These are phyloP conservation scores for Zoanthus gigantus DNA, from an alignment of 92 coral and sea anemone genomes.

Conservation along the genomic window DNA sequence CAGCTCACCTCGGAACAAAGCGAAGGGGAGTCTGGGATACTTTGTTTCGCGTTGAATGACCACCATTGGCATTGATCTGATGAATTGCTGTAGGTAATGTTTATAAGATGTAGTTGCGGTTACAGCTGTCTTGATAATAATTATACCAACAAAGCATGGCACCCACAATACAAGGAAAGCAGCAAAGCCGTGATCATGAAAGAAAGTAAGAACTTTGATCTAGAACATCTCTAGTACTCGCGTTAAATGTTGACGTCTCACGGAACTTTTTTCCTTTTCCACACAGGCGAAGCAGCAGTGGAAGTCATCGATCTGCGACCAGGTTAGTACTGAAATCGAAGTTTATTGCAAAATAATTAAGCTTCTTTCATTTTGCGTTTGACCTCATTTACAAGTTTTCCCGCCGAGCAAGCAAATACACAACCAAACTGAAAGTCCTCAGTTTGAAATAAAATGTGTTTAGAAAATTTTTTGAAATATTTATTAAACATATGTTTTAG, in stretches of 20 bases:
- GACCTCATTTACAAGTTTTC: too few species aligned
- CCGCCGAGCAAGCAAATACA: too few species aligned
- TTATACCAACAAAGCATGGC: constrained; percentile 12
- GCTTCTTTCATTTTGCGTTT: too few species aligned
- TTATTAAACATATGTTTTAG: too few species aligned
- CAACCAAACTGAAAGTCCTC: too few species aligned
- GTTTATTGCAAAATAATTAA: not conserved
- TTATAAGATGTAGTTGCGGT: not conserved
- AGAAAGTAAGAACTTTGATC: not conserved
- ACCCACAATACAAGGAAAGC: constrained; percentile 45
- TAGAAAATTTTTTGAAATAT: too few species aligned
- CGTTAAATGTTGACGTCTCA: constrained; percentile 3
- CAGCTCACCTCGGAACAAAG: constrained; percentile 29
- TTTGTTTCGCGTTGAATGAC: constrained; percentile 9
- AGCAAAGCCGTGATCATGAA: constrained; percentile 37
- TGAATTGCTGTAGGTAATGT: too few species aligned
- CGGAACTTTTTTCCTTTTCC: not conserved
- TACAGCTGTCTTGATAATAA: not conserved
- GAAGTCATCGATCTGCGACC: constrained; percentile 36
- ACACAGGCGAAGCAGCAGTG: constrained; percentile 26
- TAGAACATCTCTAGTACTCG: too few species aligned
- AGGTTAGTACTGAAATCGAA: constrained; percentile 9
- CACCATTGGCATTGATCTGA: not conserved
- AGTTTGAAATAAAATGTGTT: too few species aligned
- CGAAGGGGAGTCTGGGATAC: constrained; percentile 38